Percentiles rank a stretch among this genome's conserved stretches.
phyloP scores from a whole-genome alignment of 2,797 vertebrate species.

The Falco naumanni region DNA sequence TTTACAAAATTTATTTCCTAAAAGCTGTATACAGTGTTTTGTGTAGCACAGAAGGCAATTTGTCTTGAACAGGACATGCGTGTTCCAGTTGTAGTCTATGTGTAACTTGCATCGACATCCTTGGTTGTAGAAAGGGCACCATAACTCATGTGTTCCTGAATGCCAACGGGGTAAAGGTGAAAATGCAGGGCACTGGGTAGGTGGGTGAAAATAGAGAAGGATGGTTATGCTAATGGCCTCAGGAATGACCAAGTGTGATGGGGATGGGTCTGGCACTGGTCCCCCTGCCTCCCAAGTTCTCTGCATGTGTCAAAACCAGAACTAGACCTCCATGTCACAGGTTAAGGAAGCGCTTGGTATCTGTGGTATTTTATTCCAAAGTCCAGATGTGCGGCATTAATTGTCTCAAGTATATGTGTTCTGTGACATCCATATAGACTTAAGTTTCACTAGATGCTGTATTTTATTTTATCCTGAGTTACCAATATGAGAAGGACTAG shows the following conservation, averaged over 20 bases:
- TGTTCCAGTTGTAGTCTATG: background rate
- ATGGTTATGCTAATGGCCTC: background rate
- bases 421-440: background rate
- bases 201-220: background rate
- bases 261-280: background rate
- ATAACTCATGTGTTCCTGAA: background rate
- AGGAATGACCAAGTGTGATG: background rate
- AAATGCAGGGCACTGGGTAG: background rate
- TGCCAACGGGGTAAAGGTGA: background rate
- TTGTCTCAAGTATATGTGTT: background rate
- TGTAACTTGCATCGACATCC: background rate
- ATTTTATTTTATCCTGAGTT: background rate
- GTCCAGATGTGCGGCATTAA: background rate
- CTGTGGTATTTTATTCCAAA: background rate
- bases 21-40: background rate
- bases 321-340: background rate
- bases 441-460: background rate
- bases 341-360: background rate
- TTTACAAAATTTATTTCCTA: background rate
- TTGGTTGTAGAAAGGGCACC: background rate
- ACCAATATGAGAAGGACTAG: accelerated
- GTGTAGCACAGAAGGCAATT: background rate
- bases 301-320: accelerated
- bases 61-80: background rate
- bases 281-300: background rate